Evolutionary conservation across 2,113 vertebrate species (phyloP), one percentile per base, ranked within the genome.

Genomic region (Notothenia rossii): DNA sequence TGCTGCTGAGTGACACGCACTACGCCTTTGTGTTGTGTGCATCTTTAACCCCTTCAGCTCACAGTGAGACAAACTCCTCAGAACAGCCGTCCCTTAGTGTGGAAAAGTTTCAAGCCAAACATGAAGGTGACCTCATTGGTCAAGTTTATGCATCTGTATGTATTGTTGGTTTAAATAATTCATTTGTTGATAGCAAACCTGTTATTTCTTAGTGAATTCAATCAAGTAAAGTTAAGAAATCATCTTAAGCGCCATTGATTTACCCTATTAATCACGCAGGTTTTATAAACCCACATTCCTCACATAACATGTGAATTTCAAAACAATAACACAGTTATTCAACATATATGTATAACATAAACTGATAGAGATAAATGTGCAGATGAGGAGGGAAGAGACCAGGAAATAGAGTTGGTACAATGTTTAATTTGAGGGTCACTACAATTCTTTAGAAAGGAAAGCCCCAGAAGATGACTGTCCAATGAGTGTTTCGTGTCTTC

Each of bases 371-470:
- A 14, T 20, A 6, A n/a, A 43, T 4, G 29, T 49, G 22, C 11
- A 14, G 11, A 48, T 7, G 0, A 1, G 50, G 33, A 20, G 36
- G 48, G 10, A 56, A 10, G 17, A 58, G 5, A 59, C 10, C 25
- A n/a, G 40, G 9, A 72, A 49, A 56, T 8, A 20, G 36, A 10
- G 8, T 5, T 15, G 13, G 0, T 2, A 8, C 3, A 15, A n/a
- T 48, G 14, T 48, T 5, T 51, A 40, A 36, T 29, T 60, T 36
- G 14, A 58, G 5, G 10, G 40, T 78, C 49, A 53, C 10, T 14
- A 8, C 9, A 7, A 1, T 5, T 4, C 15, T 45, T 12, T 36
- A 75, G 55, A 82, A 64, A 77, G 54, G 49, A 79, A 72, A 87
- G 29, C 68, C 48, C 14, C 1, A 18, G 43, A 11, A 8, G 11